Evolutionary conservation across 1,140 invertebrate species (phyloP).

Genomic region (Oncopodura yosiiana): DNA sequence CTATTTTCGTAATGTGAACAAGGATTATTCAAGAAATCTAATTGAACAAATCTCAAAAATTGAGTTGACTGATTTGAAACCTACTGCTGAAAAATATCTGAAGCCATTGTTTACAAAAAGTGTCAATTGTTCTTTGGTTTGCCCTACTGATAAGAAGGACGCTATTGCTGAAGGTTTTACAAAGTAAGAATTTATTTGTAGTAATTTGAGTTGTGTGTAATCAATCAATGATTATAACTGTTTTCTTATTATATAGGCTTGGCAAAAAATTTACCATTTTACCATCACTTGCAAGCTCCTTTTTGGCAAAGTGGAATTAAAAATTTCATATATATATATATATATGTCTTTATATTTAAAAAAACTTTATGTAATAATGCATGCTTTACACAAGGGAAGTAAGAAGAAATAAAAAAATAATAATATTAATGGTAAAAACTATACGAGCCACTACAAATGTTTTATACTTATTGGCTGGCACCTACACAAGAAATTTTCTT

Average conservation of each 20-base stretch:
- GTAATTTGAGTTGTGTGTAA: too few species aligned
- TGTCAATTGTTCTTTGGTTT: conserved; percentile 57
- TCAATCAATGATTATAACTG: background rate
- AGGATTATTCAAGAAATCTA: conserved; percentile 57
- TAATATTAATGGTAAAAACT: too few species aligned
- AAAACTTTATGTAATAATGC: too few species aligned
- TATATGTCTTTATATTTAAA: too few species aligned
- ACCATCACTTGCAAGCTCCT: conserved; percentile 20
- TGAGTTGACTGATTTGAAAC: conserved; percentile 51
- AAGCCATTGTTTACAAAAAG: conserved; percentile 50
- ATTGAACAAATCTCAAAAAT: conserved; percentile 56
- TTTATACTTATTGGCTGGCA: too few species aligned
- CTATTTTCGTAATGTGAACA: conserved; percentile 57
- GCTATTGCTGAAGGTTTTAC: conserved; percentile 56
- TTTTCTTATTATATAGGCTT: conserved; percentile 11
- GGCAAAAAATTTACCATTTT: conserved; percentile 20
- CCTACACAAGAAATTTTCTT: too few species aligned
- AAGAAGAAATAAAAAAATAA: too few species aligned
- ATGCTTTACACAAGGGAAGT: too few species aligned
- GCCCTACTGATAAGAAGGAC: conserved; percentile 61
- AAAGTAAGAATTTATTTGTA: conserved; percentile 45
- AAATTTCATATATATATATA: background rate
- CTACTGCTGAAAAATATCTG: conserved; percentile 59
- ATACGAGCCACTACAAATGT: too few species aligned
- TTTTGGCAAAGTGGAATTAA: conserved; percentile 23